Conservation (phyloP, 2,888 invertebrate species). For the Adelphocoris suturalis region DNA sequence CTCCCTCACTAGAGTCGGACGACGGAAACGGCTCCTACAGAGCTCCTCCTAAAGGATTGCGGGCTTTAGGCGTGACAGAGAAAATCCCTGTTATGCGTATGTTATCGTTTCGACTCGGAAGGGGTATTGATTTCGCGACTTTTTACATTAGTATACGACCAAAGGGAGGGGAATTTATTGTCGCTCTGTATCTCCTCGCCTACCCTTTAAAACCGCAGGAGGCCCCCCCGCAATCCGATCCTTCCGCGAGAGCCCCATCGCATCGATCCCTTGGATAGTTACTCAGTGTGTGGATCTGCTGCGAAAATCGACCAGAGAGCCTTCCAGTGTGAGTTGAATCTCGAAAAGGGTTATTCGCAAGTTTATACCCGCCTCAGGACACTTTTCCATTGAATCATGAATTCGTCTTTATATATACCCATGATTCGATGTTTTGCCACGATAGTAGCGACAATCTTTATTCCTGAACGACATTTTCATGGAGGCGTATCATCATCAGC, state of each 20-base stretch:
- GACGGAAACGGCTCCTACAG: too few relatives aligned
- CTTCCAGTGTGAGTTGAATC: too few relatives aligned
- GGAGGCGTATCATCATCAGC: too few relatives aligned
- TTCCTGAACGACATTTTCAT: too few relatives aligned
- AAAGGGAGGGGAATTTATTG: conserved; percentile 1
- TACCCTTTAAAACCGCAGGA: conserved; percentile 34
- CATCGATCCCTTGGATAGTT: neutral
- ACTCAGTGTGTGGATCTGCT: neutral
- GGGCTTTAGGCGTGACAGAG: neutral
- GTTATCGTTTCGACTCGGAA: neutral
- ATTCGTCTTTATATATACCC: too few relatives aligned
- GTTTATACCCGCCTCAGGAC: too few relatives aligned
- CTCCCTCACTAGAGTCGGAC: too few relatives aligned
- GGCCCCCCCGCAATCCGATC: conserved; percentile 5
- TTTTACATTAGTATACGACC: conserved; percentile 28
- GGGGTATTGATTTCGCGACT: neutral
- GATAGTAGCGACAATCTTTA: too few relatives aligned
- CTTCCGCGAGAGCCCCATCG: neutral
- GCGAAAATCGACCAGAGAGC: too few relatives aligned
- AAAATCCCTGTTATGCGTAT: neutral
- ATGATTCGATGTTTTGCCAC: too few relatives aligned
- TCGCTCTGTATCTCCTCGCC: neutral
- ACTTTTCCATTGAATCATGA: too few relatives aligned
- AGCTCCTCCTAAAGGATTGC: neutral
- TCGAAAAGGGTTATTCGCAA: too few relatives aligned